Percentiles rank a stretch among this genome's conserved stretches.
phyloP scores from a whole-genome alignment of 1,140 invertebrate genomes.

The Batillaria attramentaria region DNA sequence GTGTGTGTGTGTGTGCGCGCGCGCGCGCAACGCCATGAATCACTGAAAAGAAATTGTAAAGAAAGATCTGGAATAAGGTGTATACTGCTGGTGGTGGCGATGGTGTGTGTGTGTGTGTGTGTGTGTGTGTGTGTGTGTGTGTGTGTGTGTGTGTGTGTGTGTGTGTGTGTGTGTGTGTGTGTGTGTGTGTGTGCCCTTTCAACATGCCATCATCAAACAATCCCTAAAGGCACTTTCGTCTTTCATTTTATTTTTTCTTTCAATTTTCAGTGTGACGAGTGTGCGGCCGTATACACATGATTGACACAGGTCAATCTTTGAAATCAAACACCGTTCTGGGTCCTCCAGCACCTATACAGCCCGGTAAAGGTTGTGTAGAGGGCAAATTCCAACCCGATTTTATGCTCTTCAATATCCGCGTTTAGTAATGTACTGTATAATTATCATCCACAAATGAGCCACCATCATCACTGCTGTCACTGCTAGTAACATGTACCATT shows the following conservation, averaged over 20 bases:
- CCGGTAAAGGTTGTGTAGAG: background rate
- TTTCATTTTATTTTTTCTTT: background rate
- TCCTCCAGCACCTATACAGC: no score
- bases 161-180: background rate
- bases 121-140: background rate
- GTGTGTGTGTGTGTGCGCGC: no score
- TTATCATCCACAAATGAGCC: background rate
- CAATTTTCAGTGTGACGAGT: background rate
- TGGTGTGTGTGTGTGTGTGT: background rate
- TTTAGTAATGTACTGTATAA: background rate
- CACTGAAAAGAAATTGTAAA: no score
- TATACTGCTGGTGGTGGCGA: no score
- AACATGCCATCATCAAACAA: background rate
- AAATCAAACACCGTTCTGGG: no score
- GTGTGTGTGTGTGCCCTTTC: background rate
- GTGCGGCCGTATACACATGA: no score
- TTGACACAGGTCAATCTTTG: no score
- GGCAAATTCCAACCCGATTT: background rate
- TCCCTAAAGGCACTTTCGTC: background rate
- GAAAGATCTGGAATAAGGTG: no score
- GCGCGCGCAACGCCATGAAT: no score
- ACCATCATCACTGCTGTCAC: background rate
- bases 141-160: background rate
- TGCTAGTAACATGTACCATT: background rate
- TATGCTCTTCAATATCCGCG: background rate